Percentiles rank a stretch among this genome's conserved stretches.
These are phyloP conservation scores for Cephus cinctus DNA, from an alignment of 1,140 invertebrate species.

Conservation along the genomic window DNA sequence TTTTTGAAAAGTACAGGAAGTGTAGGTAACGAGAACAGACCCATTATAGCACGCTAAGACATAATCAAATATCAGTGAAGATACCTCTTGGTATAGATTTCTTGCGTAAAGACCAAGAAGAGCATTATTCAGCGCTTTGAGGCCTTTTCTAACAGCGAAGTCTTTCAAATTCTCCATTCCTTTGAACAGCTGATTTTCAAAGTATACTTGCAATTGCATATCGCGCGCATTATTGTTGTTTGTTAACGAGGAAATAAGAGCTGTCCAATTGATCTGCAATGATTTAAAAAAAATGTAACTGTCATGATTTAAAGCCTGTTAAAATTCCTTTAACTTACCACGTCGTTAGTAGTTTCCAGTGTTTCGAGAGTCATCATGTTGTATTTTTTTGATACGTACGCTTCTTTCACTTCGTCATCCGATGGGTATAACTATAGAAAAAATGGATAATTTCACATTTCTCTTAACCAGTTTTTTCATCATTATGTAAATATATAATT, in stretches of 20 bases:
- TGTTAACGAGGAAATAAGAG: conserved; percentile 19
- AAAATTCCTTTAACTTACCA: conserved; percentile 21
- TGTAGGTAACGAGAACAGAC: too few relatives aligned
- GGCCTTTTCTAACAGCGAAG: neutral
- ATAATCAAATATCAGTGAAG: conserved; percentile 4
- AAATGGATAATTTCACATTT: neutral
- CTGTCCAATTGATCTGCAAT: conserved; percentile 29
- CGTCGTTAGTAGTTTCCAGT: conserved; percentile 5
- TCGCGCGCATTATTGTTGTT: neutral
- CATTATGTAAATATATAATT: conserved; percentile 5
- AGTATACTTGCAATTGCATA: conserved; percentile 27
- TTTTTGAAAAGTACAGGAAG: too few relatives aligned
- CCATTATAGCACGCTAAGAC: too few relatives aligned
- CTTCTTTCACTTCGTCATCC: conserved; percentile 20
- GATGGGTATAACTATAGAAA: conserved; percentile 21
- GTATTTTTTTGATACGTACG: conserved; percentile 26
- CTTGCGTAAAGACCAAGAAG: conserved; percentile 32
- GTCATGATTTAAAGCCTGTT: conserved; percentile 2
- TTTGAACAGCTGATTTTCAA: conserved; percentile 15
- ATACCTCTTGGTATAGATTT: conserved; percentile 33
- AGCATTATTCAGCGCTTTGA: conserved; percentile 25
- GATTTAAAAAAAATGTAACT: neutral
- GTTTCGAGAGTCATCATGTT: conserved; percentile 10
- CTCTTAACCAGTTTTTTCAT: conserved; percentile 4
- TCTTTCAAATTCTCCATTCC: conserved; percentile 17